Base-by-base conservation (phyloP, 2,113 vertebrate species). In the Nannobrachium achirus region DNA sequence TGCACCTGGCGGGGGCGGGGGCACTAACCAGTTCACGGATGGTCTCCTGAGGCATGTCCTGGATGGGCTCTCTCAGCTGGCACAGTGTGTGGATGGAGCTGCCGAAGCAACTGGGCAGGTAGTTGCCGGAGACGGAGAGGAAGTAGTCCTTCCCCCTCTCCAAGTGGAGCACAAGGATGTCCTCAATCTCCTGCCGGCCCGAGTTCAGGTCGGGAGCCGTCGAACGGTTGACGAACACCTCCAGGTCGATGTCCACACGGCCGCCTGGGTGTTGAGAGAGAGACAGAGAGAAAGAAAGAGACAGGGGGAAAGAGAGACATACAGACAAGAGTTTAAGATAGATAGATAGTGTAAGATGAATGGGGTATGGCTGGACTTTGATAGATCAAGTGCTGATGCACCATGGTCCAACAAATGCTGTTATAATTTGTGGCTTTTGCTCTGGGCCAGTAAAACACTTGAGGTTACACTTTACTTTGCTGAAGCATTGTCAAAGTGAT, bases 91-190 rank as follows among this genome's bases (percentile, higher is more conserved):
- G 88, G 61, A 99, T 89, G 56, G 95, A 93, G 18, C 94, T 93
- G 70, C 96, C 96, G 0, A 95, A 99, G 88, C 96, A 98, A 89
- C 97, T 98, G 66, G 96, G 93, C 87, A 96, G 81, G 87, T 99
- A 99, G 88, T 95, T 95, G 68, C 97, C 98, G 0, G 90, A 89
- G 83, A 99, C 71, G 0, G 96, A 93, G 15, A 99, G 85, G 84
- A 99, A 99, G 82, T 98, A 98, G 89, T 99, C 98, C 83, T 98
- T 98, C 46, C 98, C 98, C 57, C 94, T 89, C 10, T 90, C 79
- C 60, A 99, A 91, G 79, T 97, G 98, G 41, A 99, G 93, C 70
- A 99, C 93, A 82, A 99, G 88, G 80, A 99, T 98, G 75, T 99
- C 97, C 87, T 99, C 98, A 1, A 99, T 92, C 56, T 90, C 87